Evolutionary conservation across 2,113 vertebrate species (phyloP).

Genomic region (Columbina picui): DNA sequence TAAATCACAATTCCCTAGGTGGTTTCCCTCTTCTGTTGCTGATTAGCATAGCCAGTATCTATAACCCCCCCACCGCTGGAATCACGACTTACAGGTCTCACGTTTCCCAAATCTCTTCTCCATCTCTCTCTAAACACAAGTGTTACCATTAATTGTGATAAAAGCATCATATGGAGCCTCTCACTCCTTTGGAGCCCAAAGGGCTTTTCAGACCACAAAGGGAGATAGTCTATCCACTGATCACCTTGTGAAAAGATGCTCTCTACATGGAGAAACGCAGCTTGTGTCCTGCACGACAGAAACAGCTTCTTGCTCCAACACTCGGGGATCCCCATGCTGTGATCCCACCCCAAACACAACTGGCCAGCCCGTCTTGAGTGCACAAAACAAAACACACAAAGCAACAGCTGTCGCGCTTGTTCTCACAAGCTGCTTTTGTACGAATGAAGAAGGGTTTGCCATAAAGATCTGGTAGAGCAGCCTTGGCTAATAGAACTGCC

Average conservation of each 20-base stretch:
- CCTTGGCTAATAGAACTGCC: not conserved
- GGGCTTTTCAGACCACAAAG: not conserved
- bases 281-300: rapidly evolving
- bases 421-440: not conserved
- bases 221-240: not conserved
- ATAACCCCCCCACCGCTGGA: slow-evolving; percentile 9
- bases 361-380: not conserved
- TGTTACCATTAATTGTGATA: not conserved
- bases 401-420: rapidly evolving
- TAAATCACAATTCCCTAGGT: slow-evolving; percentile 62
- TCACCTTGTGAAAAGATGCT: not conserved
- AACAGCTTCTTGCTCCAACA: not conserved
- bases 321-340: not conserved
- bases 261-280: not conserved
- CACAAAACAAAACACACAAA: not conserved
- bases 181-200: not conserved
- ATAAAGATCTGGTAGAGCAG: not conserved
- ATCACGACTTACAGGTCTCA: slow-evolving; percentile 27
- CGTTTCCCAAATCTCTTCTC: slow-evolving; percentile 6
- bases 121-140: slow-evolving; percentile 47
- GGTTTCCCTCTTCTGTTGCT: slow-evolving; percentile 16
- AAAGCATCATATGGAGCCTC: not conserved
- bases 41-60: slow-evolving; percentile 47
- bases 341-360: not conserved
- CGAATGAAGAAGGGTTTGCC: no score